Evolutionary conservation across 2,113 vertebrate species (phyloP), one percentile per base, ranked within the genome.

Genomic region (Podarcis raffonei): DNA sequence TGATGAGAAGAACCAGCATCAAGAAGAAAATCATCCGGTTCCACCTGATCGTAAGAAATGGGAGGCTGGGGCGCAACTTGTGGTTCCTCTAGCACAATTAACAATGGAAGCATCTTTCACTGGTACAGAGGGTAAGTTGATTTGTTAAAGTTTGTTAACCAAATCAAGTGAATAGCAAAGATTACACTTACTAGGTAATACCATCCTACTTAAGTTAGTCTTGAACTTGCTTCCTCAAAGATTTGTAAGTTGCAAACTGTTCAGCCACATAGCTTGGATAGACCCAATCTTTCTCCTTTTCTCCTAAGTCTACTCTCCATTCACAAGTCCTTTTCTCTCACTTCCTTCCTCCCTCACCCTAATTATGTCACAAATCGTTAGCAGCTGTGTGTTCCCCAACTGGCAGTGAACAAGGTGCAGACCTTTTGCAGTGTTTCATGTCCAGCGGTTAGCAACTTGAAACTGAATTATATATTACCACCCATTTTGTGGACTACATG

Each of bases 1-100:
- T 93, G 96, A 84, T 86, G 90, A 87, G 93, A 78, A 6, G 86
- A 93, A 92, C 20, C 97, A 98, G 3, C 94, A 93, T 35, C 90
- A 96, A 16, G 95, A 95, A 83, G 94, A 90, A 85, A 95, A 94
- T 48, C 91, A 93, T 0, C 84, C 94, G 1, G 87, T 93, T 93
- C 94, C 88, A 92, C 97, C 93, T 68, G 98, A 99, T 93, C 96
- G 99, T 76, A 99, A 96, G 94, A 99, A 98, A 81, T 99, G 99
- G 99, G 97, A 98, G 84, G 92, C 97, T 1, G 97, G 96, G 57
- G 88, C 95, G 90, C 97, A 97, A 3, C 93, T 98, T 42, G 94
- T 98, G 1, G 96, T 99, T 82, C 96, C 98, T 53, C 91, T 98
- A 27, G 97, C 97, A 87, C 96, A 97, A 9, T 95, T 98, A 86